Conservation (phyloP, 2,113 vertebrate genomes). For the Noctilio leporinus region DNA sequence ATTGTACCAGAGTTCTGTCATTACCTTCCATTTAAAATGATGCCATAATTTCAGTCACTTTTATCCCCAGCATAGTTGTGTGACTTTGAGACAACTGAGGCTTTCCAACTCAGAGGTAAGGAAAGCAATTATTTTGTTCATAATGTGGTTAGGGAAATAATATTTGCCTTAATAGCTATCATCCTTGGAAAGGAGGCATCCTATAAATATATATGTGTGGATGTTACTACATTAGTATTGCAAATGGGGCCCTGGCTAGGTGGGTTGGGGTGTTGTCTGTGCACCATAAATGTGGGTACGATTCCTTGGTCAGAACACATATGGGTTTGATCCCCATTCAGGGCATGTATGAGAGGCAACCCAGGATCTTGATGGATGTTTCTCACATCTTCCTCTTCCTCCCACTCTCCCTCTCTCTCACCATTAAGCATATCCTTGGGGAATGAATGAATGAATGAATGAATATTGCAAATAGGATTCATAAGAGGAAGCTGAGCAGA, state of each 20-base stretch:
- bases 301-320: no score
- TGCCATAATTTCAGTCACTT: background rate
- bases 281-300: no score
- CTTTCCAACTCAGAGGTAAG: background rate
- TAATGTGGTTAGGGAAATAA: background rate
- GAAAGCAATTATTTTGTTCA: conserved; percentile 11
- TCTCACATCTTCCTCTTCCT: no score
- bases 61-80: background rate
- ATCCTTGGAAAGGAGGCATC: background rate
- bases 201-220: background rate
- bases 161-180: background rate
- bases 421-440: no score
- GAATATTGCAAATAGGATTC: background rate
- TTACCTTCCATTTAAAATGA: background rate
- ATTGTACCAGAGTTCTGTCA: background rate
- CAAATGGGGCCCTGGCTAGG: background rate
- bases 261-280: no score
- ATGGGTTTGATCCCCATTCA: no score
- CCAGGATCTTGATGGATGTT: no score
- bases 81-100: background rate
- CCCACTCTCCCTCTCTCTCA: no score
- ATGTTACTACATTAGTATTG: conserved; percentile 16
- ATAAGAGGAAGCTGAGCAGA: background rate
- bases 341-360: no score
- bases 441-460: no score